Evolutionary conservation across 1,140 invertebrate genomes (phyloP), one percentile per base, ranked within the genome.

Genomic region (Coelopa frigida): DNA sequence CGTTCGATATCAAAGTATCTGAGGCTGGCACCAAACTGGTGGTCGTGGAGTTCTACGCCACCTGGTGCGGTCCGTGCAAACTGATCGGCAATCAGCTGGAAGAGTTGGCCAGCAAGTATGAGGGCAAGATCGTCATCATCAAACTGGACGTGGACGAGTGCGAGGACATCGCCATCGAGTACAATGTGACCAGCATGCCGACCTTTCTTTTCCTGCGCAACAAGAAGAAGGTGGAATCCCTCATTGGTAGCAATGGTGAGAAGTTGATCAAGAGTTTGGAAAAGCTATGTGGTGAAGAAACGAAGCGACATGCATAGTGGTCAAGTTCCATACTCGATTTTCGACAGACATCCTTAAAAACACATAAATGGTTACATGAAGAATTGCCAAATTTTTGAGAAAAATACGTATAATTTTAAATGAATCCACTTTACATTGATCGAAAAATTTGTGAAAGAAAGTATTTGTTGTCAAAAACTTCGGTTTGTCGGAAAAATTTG

Each of bases 41-140:
- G n/a, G 79, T 97, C 5, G 81, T 98, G 27, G 90, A 95, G 61
- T 65, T 65, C 45, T 65, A 41, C 53, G 61, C 61, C 27, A 53
- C 78, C 11, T 91, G 87, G 87, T 90, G 87, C 72, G 93, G 91
- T 1, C 94, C 94, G 1, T 98, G 94, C 73, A 89, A 87, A 64
- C 76, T 84, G 68, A 96, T 97, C 64, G 80, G 81, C 2, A 92
- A 92, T 0, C 82, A 81, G 52, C 63, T 87, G 7, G 82, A 86
- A 54, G 79, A 82, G 59, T 60, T 85, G 18, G 74, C 80, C 10
- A 55, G 49, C 0, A 74, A 78, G 49, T 75, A 76, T 64, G 53
- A 66, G 0, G 52, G 49, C 4, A 51, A 70, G 61, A 24, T 65
- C 20, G n/a, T 62, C n/a, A 50, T 61, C 46, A 76, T 77, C n/a